Evolutionary conservation across 2,888 invertebrate genomes (phyloP), one percentile per base, ranked within the genome.

Genomic region (Athalia circularis): DNA sequence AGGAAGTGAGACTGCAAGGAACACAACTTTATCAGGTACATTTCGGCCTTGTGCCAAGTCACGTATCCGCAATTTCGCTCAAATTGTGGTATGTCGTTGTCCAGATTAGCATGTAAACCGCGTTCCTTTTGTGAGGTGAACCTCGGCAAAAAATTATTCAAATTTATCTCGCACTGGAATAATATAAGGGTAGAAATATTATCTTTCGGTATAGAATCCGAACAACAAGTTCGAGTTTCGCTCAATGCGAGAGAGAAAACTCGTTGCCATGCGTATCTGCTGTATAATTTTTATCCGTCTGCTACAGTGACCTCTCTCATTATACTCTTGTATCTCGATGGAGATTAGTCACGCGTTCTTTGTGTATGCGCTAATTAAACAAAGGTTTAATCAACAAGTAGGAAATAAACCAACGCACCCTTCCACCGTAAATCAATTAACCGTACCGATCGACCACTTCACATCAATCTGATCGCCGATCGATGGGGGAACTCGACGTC

Each of bases 311-410:
- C 29, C 29, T 2, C 29, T 29, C 29, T 29, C 2, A 29, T 65
- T 65, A 47, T 13, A 59, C n/a, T 48, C 29, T 65, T 6, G 48
- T 48, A 54, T 54, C 68, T 50, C 29, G 68, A 68, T 52, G 45
- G n/a, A 68, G 48, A 48, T 52, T 11, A 29, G 54, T 68, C 77
- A 72, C 78, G 81, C 78, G 79, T 79, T 78, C 62, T 70, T 59
- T 67, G 77, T 57, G 80, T 74, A 77, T 77, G 72, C 74, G 70
- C 80, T 81, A 82, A 82, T 83, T 81, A 81, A 83, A 82, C 82
- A 81, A 80, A 82, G 77, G 77, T 72, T 79, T 79, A 79, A 81
- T 81, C 81, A 81, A 78, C 62, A 77, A 59, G 54, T 65, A 11
- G 57, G 8, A 61, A 77, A 61, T 77, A 61, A 77, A 79, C 45